Base-by-base conservation (phyloP, 2,888 invertebrate species). In the Phalera bucephala region DNA sequence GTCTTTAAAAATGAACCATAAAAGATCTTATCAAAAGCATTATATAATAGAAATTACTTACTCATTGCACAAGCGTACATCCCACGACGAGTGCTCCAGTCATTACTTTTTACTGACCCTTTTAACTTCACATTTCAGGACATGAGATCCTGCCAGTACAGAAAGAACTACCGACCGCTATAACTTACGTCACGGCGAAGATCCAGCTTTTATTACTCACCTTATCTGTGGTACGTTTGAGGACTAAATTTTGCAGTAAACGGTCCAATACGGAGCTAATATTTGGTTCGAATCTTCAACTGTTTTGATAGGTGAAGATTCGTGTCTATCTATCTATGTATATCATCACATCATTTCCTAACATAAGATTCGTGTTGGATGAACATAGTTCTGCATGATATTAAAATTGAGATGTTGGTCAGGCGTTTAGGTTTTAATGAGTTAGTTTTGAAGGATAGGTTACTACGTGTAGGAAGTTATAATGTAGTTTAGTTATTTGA, bases 21-120 rank as follows among this genome's bases (percentile, higher is more conserved):
- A 15, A 10, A 32, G 25, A 20, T 20, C 5, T 21, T 21, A 21
- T 21, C 8, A 31, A 13, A 21, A 25, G 25, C 25, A 25, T 23
- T 23, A 23, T 23, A 23, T 11, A 23, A 25, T 25, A 25, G 25
- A 12, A 25, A 25, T 25, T 25, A 25, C 12, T 12, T 25, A 25
- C 25, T 8, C 12, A 12, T 1, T 12, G 25, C 25, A 25, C 12
- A 12, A 25, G 25, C 25, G 12, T 2, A 10, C 28, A 8, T 2
- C 22, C 2, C 15, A 15, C 28, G 28, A 46, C 47, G 44, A 52
- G 47, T 46, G 38, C 45, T 41, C 45, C 35, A 40, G 32, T 47
- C 60, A 56, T 62, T 62, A 52, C 46, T 59, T 64, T 63, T 58
- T 58, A 63, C 61, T 45, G 47, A 53, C 59, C 59, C 63, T 54